A percentile compares a stretch with the other conserved stretches of the same genome.
Conservation (phyloP, 2,888 invertebrate species). For the Microctonus brassicae region DNA sequence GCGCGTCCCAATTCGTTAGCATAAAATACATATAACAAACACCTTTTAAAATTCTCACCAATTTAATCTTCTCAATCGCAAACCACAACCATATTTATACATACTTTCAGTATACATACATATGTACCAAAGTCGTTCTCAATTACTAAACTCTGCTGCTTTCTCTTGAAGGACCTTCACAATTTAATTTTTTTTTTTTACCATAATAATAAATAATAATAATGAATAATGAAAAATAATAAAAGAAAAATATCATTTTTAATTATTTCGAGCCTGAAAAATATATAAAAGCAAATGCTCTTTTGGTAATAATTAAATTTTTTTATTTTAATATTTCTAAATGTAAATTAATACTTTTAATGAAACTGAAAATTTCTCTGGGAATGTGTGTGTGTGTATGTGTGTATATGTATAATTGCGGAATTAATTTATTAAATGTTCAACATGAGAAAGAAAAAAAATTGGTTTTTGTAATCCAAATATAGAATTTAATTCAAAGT, state of each 20-base stretch:
- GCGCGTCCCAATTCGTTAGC: slow-evolving; percentile 16
- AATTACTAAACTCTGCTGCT: slow-evolving; percentile 8
- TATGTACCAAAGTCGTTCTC: neutral
- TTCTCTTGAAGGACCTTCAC: slow-evolving; percentile 14
- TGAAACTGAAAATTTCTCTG: neutral
- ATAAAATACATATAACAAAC: neutral
- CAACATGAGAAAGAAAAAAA: no score
- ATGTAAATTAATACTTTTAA: neutral
- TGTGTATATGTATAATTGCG: no score
- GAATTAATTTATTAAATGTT: no score
- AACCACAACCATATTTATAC: slow-evolving; percentile 11
- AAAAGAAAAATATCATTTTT: neutral
- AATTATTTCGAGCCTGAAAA: neutral
- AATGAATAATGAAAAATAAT: neutral
- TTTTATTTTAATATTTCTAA: neutral
- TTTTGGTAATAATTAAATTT: neutral
- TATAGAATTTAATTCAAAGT: slow-evolving; percentile 18
- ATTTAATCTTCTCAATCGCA: slow-evolving; percentile 16
- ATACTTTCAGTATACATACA: no score
- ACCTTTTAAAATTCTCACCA: slow-evolving; percentile 10
- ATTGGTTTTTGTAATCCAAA: slow-evolving; percentile 7
- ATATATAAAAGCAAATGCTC: no score
- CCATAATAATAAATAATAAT: neutral
- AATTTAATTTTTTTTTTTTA: no score
- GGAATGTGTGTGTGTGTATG: no score